Conservation (phyloP, 2,113 vertebrate genomes). For the Brienomyrus longianalis region DNA sequence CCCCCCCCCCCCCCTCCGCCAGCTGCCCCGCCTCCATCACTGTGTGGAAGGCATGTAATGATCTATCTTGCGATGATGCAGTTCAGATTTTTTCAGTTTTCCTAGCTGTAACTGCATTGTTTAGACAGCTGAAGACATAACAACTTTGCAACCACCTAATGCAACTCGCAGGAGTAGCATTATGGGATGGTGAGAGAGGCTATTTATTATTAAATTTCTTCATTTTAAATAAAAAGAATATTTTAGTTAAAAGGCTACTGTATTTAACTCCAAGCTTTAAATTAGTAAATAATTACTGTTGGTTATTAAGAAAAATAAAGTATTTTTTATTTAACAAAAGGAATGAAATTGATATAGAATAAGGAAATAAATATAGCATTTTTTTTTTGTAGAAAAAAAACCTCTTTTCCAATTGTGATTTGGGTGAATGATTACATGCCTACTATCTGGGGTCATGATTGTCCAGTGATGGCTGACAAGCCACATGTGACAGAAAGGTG, state of each 20-base stretch:
- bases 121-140: neutral
- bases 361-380: neutral
- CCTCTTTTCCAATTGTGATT: neutral
- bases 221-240: neutral
- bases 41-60: neutral
- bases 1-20: neutral
- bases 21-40: neutral
- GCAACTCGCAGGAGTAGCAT: neutral
- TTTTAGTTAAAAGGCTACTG: neutral
- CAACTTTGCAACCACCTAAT: neutral
- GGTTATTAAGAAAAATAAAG: neutral
- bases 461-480: neutral
- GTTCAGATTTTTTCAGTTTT: neutral
- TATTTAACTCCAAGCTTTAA: neutral
- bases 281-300: neutral
- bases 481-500: neutral
- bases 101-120: neutral
- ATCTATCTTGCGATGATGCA: neutral
- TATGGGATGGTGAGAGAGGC: neutral
- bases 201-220: neutral
- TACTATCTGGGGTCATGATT: neutral
- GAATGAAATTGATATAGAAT: neutral
- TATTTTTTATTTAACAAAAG: neutral
- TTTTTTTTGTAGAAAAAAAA: too few species aligned
- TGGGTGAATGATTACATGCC: neutral